phyloP scores from a whole-genome alignment of 2,113 vertebrate species.

The Girardinichthys multiradiatus region DNA sequence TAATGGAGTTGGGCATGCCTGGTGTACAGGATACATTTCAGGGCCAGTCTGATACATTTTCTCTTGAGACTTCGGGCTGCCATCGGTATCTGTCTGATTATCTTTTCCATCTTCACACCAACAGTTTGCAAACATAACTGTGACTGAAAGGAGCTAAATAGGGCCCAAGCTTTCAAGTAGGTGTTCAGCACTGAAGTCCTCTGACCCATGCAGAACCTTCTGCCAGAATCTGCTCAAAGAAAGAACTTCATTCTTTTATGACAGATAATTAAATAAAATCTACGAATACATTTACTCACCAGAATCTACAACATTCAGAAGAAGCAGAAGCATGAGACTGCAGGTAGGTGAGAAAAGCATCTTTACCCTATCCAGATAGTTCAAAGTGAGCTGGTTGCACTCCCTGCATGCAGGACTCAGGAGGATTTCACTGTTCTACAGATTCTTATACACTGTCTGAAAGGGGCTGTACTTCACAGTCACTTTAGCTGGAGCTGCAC shows the following conservation, averaged over 20 bases:
- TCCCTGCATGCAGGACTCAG: background rate
- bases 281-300: slow-evolving; percentile 57
- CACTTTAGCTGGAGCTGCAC: background rate
- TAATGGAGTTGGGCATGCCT: too few species aligned
- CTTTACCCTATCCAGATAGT: background rate
- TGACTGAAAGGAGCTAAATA: too few species aligned
- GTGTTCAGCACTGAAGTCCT: too few species aligned
- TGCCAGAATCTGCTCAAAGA: background rate
- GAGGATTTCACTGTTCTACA: background rate
- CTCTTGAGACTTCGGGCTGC: too few species aligned
- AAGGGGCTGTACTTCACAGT: background rate
- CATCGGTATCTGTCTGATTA: too few species aligned
- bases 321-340: slow-evolving; percentile 41
- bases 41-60: too few species aligned
- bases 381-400: background rate
- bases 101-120: too few species aligned
- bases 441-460: slow-evolving; percentile 26
- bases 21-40: too few species aligned
- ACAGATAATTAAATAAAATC: background rate
- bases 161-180: too few species aligned
- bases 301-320: slow-evolving; percentile 43
- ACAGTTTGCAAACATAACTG: too few species aligned
- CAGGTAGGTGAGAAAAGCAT: slow-evolving; percentile 43
- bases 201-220: too few species aligned
- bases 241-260: background rate